Evolutionary conservation across 2,888 invertebrate genomes (phyloP), one percentile per base, ranked within the genome.

Genomic region (Xylota sylvarum): DNA sequence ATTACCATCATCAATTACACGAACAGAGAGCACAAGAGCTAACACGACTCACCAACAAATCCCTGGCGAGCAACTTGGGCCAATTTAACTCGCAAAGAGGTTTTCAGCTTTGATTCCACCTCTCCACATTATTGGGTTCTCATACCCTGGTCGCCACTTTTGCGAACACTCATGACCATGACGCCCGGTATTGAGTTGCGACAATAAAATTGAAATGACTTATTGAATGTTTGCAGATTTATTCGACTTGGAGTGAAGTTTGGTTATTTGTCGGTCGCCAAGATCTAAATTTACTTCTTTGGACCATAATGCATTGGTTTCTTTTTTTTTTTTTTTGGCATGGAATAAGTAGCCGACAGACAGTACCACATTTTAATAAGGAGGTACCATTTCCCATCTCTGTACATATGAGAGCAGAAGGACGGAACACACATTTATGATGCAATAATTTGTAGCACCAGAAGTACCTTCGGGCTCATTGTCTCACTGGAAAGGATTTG

Each of bases 1-100:
- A 86, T 81, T 86, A 69, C 86, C 73, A 65, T 82, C 86, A 86
- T 86, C 86, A 86, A 86, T 86, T 86, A 86, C 86, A 77, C 86
- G 60, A 78, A 37, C 69, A 19, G 81, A 77, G 81, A 77, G 56
- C 70, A 74, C 65, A 81, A 67, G 58, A 85, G 46, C 82, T 77
- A 70, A 86, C 72, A 81, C 72, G 19, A 56, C 10, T 46, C 67
- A 56, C 67, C 43, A 46, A 65, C 70, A 76, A 73, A 67, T 82
- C 82, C 82, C 86, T 86, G 86, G 86, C 86, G 82, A 82, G 69
- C 82, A 74, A 86, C 82, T 86, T 82, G 86, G 48, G 86, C 82
- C 86, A 86, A 86, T 86, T 86, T 78, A 65, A 86, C 62, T 82
- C 60, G 65, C 35, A 78, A 86, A 77, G 82, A 78, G 86, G 81